These are phyloP conservation scores for Anguilla anguilla DNA, from an alignment of 2,797 vertebrate species.

Conservation along the genomic window DNA sequence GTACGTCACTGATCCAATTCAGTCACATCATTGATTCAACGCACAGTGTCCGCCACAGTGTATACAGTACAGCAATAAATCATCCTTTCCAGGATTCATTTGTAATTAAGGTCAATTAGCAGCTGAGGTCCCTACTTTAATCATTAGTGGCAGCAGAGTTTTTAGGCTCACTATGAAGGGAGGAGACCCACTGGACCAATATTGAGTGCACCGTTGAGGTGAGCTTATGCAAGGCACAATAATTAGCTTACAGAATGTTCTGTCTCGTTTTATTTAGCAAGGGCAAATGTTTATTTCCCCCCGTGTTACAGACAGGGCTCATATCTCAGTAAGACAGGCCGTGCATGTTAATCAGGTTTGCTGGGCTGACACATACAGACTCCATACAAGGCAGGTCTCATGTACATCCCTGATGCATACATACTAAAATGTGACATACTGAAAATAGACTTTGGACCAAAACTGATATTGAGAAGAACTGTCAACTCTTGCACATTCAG, in stretches of 20 bases:
- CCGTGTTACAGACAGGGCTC: constrained; percentile 20
- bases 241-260: constrained; percentile 58
- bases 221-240: constrained; percentile 45
- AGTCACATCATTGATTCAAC: neutral
- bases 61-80: constrained; percentile 39
- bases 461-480: neutral
- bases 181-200: constrained; percentile 47
- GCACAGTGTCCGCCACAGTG: neutral
- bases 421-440: neutral
- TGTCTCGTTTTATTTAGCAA: constrained; percentile 47
- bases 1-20: constrained; percentile 11
- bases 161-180: constrained; percentile 46
- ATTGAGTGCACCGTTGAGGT: constrained; percentile 44
- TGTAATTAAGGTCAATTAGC: constrained; percentile 64
- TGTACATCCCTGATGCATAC: neutral
- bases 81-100: constrained; percentile 60
- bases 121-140: constrained; percentile 54
- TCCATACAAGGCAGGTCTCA: neutral
- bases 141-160: constrained; percentile 51
- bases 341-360: constrained; percentile 21
- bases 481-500: neutral
- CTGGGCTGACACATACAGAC: constrained; percentile 32
- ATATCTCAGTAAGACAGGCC: constrained; percentile 31
- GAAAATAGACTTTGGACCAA: neutral
- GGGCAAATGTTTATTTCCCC: constrained; percentile 37